Base-by-base conservation (phyloP, 2,888 invertebrate species). In the Ctena decussata region DNA sequence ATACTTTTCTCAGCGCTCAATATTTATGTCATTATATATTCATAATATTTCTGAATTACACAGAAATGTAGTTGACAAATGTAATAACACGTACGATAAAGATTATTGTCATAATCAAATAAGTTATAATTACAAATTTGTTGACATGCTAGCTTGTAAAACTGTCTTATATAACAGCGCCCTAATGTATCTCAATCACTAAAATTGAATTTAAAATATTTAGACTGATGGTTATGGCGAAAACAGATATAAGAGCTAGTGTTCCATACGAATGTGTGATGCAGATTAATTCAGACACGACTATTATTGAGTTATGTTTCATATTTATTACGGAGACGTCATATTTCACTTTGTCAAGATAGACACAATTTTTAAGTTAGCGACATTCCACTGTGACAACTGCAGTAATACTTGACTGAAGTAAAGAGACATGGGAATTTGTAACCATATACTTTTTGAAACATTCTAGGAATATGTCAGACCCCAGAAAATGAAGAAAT, bases 171-270 rank as follows among this genome's bases (percentile, higher is more conserved):
- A 21, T 65, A n/a, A n/a, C 65, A 65, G 11, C 32, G 35, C 21
- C 30, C 65, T 65, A 65, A 65, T 65, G 65, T 65, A 65, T 65
- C 24, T 65, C 35, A 65, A 65, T 65, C 35, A 35, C 35, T 8
- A 35, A 35, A 35, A 65, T 65, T 65, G 35, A 35, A 65, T 65
- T 65, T 65, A 65, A 65, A 65, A 35, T 35, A 65, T 65, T 65
- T 21, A 65, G 65, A 65, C 65, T 65, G 65, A 65, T 65, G 65
- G 32, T 35, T 32, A 3, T 18, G 35, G 18, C 32, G 18, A 12
- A 30, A 65, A 65, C 32, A 35, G 24, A 21, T 65, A 65, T n/a
- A 21, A 35, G 35, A 35, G 5, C 6, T 65, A 18, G 35, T 1
- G 2, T 30, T 32, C 32, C 65, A 35, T 65, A 8, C 2, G 24